Percentiles rank a stretch among this genome's conserved stretches.
phyloP scores from a whole-genome alignment of 2,797 vertebrate species.

The Neopelma chrysocephalum region DNA sequence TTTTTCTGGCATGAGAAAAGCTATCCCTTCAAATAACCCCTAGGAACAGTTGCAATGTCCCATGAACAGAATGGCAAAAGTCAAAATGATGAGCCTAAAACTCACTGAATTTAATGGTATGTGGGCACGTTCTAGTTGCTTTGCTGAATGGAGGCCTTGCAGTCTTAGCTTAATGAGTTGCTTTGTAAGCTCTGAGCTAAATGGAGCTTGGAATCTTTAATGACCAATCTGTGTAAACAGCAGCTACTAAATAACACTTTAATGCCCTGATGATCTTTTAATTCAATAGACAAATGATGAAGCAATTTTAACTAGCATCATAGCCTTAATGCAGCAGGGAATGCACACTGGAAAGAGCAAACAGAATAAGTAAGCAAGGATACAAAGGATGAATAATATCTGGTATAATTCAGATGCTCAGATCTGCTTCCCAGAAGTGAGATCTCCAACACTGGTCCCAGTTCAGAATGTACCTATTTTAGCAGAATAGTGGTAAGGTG shows the following conservation, averaged over 20 bases:
- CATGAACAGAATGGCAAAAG: not conserved
- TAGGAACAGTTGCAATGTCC: not conserved
- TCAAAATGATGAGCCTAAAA: not conserved
- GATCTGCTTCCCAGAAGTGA: slow-evolving; percentile 3
- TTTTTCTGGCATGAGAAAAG: not conserved
- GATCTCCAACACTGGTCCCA: not conserved
- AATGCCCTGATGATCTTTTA: slow-evolving; percentile 57
- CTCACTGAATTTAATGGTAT: not conserved
- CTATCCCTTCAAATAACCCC: not conserved
- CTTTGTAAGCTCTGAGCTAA: slow-evolving; percentile 50
- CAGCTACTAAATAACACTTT: slow-evolving; percentile 47
- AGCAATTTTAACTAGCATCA: slow-evolving; percentile 30
- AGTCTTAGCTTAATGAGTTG: slow-evolving; percentile 17
- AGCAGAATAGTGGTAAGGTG: not conserved
- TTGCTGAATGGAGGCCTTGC: not conserved
- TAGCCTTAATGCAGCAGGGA: not conserved
- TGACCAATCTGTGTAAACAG: slow-evolving; percentile 60
- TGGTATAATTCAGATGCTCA: not conserved
- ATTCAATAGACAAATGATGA: slow-evolving; percentile 53
- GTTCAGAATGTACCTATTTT: not conserved
- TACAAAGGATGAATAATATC: not conserved
- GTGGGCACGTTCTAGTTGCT: not conserved
- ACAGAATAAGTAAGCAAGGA: not conserved
- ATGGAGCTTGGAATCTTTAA: slow-evolving; percentile 54
- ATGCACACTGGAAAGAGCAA: not conserved